These are phyloP conservation scores for Aythya baeri DNA, from an alignment of 2,113 vertebrate genomes.

Conservation along the genomic window DNA sequence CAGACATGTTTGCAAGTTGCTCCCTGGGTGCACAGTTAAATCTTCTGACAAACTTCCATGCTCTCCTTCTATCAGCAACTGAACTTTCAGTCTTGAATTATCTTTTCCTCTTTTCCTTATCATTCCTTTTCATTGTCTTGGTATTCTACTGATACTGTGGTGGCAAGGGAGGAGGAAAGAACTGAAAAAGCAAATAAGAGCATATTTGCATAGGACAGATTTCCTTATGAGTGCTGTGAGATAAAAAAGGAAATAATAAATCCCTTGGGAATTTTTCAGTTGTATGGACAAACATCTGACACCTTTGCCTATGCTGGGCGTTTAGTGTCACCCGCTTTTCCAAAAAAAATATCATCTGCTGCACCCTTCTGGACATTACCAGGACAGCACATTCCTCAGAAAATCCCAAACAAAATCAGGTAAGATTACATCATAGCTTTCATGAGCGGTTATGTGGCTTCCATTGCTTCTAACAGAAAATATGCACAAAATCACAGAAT, in stretches of 20 bases:
- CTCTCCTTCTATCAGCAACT: not conserved
- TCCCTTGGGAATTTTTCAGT: not conserved
- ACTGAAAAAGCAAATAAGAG: not conserved
- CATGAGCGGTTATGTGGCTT: not conserved
- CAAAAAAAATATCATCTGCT: conserved; percentile 15
- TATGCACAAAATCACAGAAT: not conserved
- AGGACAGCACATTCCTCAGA: not conserved
- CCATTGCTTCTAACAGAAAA: not conserved
- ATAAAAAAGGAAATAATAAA: not conserved
- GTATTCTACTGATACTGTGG: not conserved
- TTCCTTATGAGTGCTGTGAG: not conserved
- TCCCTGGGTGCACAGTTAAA: not conserved
- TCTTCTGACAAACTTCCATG: not conserved
- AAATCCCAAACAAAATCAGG: not conserved
- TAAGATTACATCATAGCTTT: not conserved
- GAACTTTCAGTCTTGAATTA: not conserved
- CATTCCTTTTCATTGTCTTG: not conserved
- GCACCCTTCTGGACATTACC: conserved; percentile 21
- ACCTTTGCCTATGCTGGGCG: not conserved
- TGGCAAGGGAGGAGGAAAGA: not conserved
- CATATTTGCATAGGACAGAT: not conserved
- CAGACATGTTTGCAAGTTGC: not conserved
- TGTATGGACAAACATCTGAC: not conserved
- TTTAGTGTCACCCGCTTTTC: not conserved
- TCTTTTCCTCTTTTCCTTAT: not conserved